Percentiles rank a stretch among this genome's conserved stretches.
phyloP scores from a whole-genome alignment of 2,113 vertebrate species.

The Protobothrops mucrosquamatus region DNA sequence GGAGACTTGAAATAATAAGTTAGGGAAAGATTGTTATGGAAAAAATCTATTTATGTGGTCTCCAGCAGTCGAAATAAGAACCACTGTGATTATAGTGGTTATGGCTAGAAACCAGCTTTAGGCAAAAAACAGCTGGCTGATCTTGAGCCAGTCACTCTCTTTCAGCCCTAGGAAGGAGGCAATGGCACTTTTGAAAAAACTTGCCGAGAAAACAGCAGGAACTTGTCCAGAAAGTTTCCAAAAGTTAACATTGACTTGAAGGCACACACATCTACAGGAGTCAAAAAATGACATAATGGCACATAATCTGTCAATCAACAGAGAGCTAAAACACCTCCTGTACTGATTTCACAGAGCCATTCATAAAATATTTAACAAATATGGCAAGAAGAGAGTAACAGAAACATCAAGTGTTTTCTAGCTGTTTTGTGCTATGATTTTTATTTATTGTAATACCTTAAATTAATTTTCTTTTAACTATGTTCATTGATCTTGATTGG shows the following conservation, averaged over 20 bases:
- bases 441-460: neutral
- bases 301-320: neutral
- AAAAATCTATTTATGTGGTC: neutral
- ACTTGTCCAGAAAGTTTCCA: neutral
- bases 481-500: neutral
- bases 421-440: neutral
- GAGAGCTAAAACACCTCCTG: neutral
- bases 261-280: neutral
- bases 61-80: neutral
- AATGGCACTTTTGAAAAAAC: neutral
- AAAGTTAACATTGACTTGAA: neutral
- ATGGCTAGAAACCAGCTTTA: neutral
- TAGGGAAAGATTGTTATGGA: neutral
- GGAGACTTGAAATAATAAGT: neutral
- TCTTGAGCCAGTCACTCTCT: neutral
- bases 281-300: neutral
- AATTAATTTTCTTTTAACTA: neutral
- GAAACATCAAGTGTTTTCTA: neutral
- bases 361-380: neutral
- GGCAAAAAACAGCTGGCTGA: neutral
- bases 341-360: neutral
- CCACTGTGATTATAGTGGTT: neutral
- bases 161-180: neutral
- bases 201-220: neutral
- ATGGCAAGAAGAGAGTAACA: neutral